These are phyloP conservation scores for Tetramorium bicarinatum DNA, from an alignment of 2,888 invertebrate species.

Conservation along the genomic window DNA sequence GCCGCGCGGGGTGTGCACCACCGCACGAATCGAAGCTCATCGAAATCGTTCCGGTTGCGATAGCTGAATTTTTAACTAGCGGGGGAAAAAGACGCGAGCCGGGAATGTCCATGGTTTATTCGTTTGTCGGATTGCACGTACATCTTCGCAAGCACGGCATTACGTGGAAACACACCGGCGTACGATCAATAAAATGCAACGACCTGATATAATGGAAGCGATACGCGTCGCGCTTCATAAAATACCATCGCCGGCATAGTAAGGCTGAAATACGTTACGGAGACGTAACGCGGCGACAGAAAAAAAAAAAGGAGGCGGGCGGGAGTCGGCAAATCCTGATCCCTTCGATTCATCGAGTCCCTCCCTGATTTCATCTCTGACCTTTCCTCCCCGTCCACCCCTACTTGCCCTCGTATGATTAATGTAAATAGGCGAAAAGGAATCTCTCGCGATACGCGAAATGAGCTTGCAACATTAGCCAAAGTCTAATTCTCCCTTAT, in stretches of 20 bases:
- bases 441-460: neutral
- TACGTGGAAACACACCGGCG: constrained; percentile 55
- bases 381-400: neutral
- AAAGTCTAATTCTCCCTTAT: neutral
- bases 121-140: constrained; percentile 51
- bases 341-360: constrained; percentile 18
- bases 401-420: neutral
- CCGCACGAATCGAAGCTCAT: constrained; percentile 1
- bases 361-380: constrained; percentile 1
- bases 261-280: constrained; percentile 29
- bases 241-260: constrained; percentile 37
- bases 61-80: constrained; percentile 38
- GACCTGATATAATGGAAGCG: constrained; percentile 60
- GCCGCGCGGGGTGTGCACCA: neutral
- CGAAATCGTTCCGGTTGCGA: constrained; percentile 16
- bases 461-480: neutral
- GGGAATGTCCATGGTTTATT: constrained; percentile 28
- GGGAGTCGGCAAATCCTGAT: neutral
- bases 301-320: neutral
- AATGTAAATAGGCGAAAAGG: neutral
- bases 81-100: neutral
- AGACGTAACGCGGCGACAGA: constrained; percentile 20
- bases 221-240: constrained; percentile 57
- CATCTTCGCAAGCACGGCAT: constrained; percentile 53
- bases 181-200: constrained; percentile 61